A percentile compares a stretch with the other conserved stretches of the same genome.
Evolutionary conservation across 2,888 invertebrate genomes (phyloP).

Genomic region (Luperina testacea): DNA sequence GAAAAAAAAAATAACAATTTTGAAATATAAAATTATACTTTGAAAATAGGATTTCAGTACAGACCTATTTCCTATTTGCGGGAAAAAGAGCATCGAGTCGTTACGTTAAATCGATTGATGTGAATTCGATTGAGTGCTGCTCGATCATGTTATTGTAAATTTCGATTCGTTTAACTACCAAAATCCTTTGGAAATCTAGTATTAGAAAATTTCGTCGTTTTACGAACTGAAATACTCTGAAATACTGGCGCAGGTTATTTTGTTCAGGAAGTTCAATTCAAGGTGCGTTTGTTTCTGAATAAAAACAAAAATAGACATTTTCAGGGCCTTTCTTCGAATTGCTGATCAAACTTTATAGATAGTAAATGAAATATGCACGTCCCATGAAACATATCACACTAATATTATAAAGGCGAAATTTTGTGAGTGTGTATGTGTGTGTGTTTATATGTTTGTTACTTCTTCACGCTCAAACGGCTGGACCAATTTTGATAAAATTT

Average conservation of each 20-base stretch:
- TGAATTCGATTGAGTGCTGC: background rate
- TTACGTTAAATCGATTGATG: background rate
- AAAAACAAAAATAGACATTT: background rate
- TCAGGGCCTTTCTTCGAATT: background rate
- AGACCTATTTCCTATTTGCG: background rate
- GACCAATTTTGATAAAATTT: no score
- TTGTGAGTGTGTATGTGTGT: no score
- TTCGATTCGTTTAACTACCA: background rate
- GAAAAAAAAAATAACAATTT: background rate
- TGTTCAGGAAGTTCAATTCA: background rate
- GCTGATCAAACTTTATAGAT: background rate
- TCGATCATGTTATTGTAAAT: constrained; percentile 18
- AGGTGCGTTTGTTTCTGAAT: background rate
- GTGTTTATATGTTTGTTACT: no score
- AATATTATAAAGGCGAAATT: no score
- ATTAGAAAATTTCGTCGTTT: background rate
- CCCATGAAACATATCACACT: background rate
- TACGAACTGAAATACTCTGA: background rate
- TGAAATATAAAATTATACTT: background rate
- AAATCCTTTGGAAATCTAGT: background rate
- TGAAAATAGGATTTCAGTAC: background rate
- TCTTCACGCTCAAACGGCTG: no score
- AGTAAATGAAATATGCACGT: background rate
- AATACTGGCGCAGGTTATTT: background rate
- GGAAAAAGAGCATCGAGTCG: background rate